Evolutionary conservation across 2,888 invertebrate species (phyloP).

Genomic region (Dorcus hopei): DNA sequence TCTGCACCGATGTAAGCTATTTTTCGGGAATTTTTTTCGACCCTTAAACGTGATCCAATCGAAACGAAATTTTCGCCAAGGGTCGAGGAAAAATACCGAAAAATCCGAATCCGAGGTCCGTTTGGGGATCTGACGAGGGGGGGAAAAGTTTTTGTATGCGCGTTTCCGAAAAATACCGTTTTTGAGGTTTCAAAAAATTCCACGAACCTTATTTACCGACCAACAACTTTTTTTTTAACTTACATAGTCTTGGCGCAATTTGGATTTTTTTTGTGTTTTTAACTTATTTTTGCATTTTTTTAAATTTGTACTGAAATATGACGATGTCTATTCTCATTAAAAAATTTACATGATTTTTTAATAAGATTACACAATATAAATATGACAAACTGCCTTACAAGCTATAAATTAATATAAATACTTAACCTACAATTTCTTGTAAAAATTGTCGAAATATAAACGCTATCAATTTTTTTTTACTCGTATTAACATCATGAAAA

Average conservation of each 20-base stretch:
- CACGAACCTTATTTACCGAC: no score
- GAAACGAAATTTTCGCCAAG: no score
- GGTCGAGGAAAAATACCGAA: no score
- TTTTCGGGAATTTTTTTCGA: no score
- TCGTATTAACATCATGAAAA: constrained; percentile 14
- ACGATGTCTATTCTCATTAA: constrained; percentile 45
- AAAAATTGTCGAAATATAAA: constrained; percentile 28
- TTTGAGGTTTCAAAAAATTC: no score
- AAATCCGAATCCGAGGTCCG: no score
- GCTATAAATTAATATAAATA: constrained; percentile 45
- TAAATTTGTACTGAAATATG: constrained; percentile 47
- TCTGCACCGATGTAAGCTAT: no score
- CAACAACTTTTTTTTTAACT: constrained; percentile 38
- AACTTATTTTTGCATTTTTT: constrained; percentile 39
- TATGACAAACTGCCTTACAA: constrained; percentile 41
- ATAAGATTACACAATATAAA: constrained; percentile 43
- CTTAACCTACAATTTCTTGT: constrained; percentile 36
- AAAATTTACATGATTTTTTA: constrained; percentile 40
- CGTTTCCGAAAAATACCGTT: no score
- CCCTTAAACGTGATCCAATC: no score
- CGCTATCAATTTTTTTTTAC: constrained; percentile 17
- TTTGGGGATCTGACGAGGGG: no score
- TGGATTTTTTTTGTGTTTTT: constrained; percentile 37
- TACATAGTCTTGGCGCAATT: constrained; percentile 43
- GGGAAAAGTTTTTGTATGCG: no score